Evolutionary conservation across 2,113 vertebrate species (phyloP).

Genomic region (Orthonyx spaldingii): DNA sequence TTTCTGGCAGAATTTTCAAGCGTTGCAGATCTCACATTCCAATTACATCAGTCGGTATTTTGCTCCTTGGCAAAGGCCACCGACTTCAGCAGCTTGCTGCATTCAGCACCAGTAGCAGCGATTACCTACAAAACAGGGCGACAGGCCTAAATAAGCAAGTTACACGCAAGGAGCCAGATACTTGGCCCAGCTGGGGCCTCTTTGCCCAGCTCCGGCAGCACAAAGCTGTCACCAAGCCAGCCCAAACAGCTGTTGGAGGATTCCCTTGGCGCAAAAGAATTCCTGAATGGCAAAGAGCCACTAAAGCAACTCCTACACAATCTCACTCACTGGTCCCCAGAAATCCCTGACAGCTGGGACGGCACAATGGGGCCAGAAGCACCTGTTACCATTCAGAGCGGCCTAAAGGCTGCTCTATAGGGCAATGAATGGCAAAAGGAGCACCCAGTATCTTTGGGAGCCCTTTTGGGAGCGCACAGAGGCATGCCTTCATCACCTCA

Average conservation of each 20-base stretch:
- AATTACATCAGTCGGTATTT: constrained; percentile 46
- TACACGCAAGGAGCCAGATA: constrained; percentile 5
- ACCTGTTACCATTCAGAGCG: constrained; percentile 59
- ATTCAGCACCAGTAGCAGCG: constrained; percentile 35
- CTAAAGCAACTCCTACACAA: constrained; percentile 60
- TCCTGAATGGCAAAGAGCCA: constrained; percentile 66
- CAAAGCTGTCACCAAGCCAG: constrained; percentile 65
- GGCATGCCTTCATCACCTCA: constrained; percentile 10
- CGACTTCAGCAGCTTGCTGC: constrained; percentile 9
- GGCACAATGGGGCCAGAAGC: constrained; percentile 56
- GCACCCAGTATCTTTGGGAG: constrained; percentile 26
- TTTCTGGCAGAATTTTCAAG: constrained; percentile 50
- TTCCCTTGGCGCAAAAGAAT: constrained; percentile 66
- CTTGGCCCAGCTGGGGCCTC: constrained; percentile 52
- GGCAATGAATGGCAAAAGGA: constrained; percentile 19
- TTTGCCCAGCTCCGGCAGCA: constrained; percentile 49
- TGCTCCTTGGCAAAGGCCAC: constrained; percentile 41
- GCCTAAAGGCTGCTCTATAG: constrained; percentile 43
- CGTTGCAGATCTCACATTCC: constrained; percentile 55
- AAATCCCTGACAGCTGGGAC: constrained; percentile 64
- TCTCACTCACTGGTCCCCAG: constrained; percentile 59
- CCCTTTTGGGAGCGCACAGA: neutral
- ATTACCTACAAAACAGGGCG: constrained; percentile 33
- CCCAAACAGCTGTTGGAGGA: constrained; percentile 64
- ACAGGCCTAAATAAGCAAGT: constrained; percentile 61